Evolutionary conservation across 2,888 invertebrate species (phyloP), one percentile per base, ranked within the genome.

Genomic region (Helicoverpa assulta): DNA sequence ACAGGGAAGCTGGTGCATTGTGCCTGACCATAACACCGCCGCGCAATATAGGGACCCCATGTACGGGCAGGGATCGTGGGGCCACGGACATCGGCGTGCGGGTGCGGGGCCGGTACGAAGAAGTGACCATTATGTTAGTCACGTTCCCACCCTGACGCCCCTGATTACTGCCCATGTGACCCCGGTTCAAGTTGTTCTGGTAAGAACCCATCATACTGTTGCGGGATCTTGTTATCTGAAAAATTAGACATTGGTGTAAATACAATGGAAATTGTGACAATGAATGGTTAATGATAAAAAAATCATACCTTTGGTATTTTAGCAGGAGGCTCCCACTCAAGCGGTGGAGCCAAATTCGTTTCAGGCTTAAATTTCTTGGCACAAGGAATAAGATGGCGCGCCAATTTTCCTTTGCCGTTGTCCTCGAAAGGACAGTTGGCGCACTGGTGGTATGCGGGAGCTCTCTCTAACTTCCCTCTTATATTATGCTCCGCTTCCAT

Each of bases 391-490:
- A 98, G 96, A 95, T 99, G 99, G 51, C 99, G 96, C 0, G 98
- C 98, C 83, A 99, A 94, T 92, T 99, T 99, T 37, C 98, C 98
- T 93, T 98, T 99, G 65, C 98, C 98, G 87, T 98, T 98, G 85
- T 99, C 98, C 91, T 99, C 99, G 88, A 99, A 99, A 0, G 98
- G 98, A 95, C 99, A 99, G 88, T 98, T 98, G 0, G 98, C 97
- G 90, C 99, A 99, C 89, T 99, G 98, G 91, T 99, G 99, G 91
- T 98, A 98, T 0, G 98, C 97, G 33, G 98, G 97, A 0, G 98
- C 98, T 78, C 98, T 96, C 85, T 99, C 98, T 71, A 99, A 93
- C 74, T 98, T 97, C 6, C 98, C 99, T 83, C 98, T 96, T 18
- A 98, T 97, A 82, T 97, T 97, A 91, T 99, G 99, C 87, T 98